phyloP scores from a whole-genome alignment of 1,140 invertebrate species.

The Brachionus asplanchnoidis region DNA sequence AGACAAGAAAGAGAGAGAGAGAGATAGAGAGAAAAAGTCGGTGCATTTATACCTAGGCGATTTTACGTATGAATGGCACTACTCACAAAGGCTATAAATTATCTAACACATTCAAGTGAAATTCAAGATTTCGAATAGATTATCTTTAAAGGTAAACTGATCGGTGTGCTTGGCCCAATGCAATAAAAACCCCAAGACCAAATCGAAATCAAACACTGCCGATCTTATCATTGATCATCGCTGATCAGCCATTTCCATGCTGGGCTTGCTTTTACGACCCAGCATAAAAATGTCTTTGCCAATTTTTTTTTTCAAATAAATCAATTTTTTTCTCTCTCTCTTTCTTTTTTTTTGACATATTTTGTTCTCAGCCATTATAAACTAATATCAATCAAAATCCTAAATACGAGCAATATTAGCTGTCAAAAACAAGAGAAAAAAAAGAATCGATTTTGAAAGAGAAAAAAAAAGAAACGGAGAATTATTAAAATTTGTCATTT shows the following conservation, averaged over 20 bases:
- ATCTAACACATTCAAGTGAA: slow-evolving; percentile 29
- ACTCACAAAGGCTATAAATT: slow-evolving; percentile 7
- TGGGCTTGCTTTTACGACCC: not conserved
- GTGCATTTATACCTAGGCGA: not conserved
- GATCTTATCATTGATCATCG: not conserved
- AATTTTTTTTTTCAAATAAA: not conserved
- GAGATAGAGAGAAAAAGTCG: not conserved
- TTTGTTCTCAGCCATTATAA: slow-evolving; percentile 3
- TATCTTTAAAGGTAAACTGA: slow-evolving; percentile 34
- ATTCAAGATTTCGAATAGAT: slow-evolving; percentile 36
- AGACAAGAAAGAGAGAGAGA: not conserved
- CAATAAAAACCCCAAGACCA: slow-evolving; percentile 27
- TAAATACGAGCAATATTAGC: not conserved
- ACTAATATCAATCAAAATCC: slow-evolving; percentile 24
- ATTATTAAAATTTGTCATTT: slow-evolving; percentile 6
- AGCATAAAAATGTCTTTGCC: not conserved
- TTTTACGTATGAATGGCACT: not conserved
- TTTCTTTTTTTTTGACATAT: not conserved
- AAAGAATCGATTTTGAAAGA: not conserved
- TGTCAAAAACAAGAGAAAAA: not conserved
- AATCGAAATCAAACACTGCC: slow-evolving; percentile 16
- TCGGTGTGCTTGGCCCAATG: not conserved
- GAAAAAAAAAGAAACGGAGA: not conserved
- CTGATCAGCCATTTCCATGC: slow-evolving; percentile 1
- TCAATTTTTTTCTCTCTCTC: not conserved